Evolutionary conservation across 2,888 invertebrate genomes (phyloP), one percentile per base, ranked within the genome.

Genomic region (Trachelus tabidus): DNA sequence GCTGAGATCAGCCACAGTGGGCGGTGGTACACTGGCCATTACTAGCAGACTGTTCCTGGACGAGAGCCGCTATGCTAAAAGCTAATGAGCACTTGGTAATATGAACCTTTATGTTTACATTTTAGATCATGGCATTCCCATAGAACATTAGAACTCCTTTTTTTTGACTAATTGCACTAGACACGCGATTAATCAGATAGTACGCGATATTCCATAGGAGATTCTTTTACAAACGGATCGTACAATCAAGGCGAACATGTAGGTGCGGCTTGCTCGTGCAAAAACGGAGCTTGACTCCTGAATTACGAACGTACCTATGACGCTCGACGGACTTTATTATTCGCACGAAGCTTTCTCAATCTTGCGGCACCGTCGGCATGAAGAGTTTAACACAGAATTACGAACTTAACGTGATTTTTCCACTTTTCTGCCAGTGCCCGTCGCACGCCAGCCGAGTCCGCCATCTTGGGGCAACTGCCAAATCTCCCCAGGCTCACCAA

Each of bases 381-480:
- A 81, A 80, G 80, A 80, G 80, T 87, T 89, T 88, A 89, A 89
- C 88, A 89, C 88, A 88, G 84, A 85, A 89, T 85, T 83, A 77
- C 83, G 84, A 85, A 86, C 83, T 88, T 87, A 83, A 87, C 87
- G 83, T 85, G 87, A 83, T 84, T 87, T 85, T 88, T 86, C 85
- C 88, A 87, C 89, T 87, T 89, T 87, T 88, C 89, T 85, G 87
- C 87, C 84, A 85, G 88, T 87, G 86, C 87, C 87, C 87, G 86
- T 88, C 88, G 89, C 90, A 89, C 89, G 89, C 89, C 88, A 90
- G 86, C 87, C 90, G 89, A 86, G 88, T 89, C 89, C 91, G 90
- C 91, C 91, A 91, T 91, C 90, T 91, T 91, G 90, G 89, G 87
- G 86, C 88, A 88, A 90, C 89, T 90, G 90, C 88, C 89, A 88